Evolutionary conservation across 1,140 invertebrate genomes (phyloP).

Genomic region (Stegodyphus dumicola): DNA sequence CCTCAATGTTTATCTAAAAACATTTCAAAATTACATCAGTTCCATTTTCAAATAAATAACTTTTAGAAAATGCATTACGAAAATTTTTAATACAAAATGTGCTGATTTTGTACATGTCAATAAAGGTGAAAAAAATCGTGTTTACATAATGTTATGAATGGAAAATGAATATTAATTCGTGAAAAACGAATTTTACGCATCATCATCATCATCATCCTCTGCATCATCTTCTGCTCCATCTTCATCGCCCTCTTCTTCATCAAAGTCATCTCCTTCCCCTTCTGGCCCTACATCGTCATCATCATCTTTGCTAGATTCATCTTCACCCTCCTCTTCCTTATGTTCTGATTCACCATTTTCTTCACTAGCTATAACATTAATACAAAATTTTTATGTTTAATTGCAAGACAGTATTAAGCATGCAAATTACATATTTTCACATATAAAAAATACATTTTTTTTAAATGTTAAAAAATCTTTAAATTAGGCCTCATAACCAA

Average conservation of each 20-base stretch:
- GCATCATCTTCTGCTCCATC: constrained; percentile 38
- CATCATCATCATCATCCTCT: constrained; percentile 48
- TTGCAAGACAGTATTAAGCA: too few relatives aligned
- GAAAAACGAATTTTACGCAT: constrained; percentile 32
- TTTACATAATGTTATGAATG: constrained; percentile 57
- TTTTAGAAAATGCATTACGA: constrained; percentile 44
- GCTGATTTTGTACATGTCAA: constrained; percentile 57
- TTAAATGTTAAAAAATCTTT: too few relatives aligned
- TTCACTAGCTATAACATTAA: neutral
- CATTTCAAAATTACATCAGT: constrained; percentile 49
- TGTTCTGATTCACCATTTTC: constrained; percentile 44
- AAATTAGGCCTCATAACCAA: too few relatives aligned
- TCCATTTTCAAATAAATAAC: constrained; percentile 26
- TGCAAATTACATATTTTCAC: too few relatives aligned
- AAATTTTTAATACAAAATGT: constrained; percentile 55
- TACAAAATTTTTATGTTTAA: too few relatives aligned
- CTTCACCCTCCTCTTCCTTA: constrained; percentile 44
- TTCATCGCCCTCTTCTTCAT: constrained; percentile 52
- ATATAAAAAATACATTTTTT: too few relatives aligned
- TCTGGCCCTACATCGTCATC: constrained; percentile 46
- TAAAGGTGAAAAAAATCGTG: constrained; percentile 43
- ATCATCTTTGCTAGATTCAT: constrained; percentile 47
- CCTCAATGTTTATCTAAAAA: constrained; percentile 41
- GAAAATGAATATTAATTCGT: constrained; percentile 20
- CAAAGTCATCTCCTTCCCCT: constrained; percentile 52